phyloP scores from a whole-genome alignment of 1,140 invertebrate species.

The Trissolcus basalis region DNA sequence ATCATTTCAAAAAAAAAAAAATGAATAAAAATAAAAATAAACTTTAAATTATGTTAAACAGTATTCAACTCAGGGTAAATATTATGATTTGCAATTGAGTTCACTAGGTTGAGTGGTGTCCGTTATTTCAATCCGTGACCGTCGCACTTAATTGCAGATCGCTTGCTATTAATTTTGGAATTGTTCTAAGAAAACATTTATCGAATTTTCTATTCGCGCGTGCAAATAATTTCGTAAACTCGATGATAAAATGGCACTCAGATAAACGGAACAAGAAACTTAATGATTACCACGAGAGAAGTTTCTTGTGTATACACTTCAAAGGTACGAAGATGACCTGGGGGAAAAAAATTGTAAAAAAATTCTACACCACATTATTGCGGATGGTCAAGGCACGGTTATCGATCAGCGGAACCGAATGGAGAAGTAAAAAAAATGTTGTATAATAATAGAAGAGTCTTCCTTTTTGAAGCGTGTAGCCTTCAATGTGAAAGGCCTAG shows the following conservation, averaged over 20 bases:
- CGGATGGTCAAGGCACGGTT: conserved; percentile 10
- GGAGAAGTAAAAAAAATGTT: conserved; percentile 38
- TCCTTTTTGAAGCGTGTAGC: conserved; percentile 46
- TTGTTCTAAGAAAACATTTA: conserved; percentile 39
- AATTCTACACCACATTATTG: too few relatives aligned
- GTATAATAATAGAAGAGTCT: conserved; percentile 54
- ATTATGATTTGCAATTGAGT: conserved; percentile 30
- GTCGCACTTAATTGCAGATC: conserved; percentile 48
- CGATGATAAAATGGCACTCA: too few relatives aligned
- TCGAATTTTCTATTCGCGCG: conserved; percentile 19
- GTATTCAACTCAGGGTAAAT: too few relatives aligned
- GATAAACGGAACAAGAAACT: too few relatives aligned
- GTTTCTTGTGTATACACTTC: too few relatives aligned
- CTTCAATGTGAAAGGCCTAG: conserved; percentile 53
- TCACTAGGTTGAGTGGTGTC: conserved; percentile 49
- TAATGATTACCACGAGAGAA: too few relatives aligned
- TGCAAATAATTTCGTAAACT: conserved; percentile 15
- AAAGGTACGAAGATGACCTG: too few relatives aligned
- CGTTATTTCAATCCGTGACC: conserved; percentile 56
- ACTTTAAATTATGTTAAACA: too few relatives aligned
- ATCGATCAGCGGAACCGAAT: conserved; percentile 23
- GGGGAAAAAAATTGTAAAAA: too few relatives aligned
- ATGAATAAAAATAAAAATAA: too few relatives aligned
- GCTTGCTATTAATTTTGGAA: conserved; percentile 42
- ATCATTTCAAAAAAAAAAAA: too few relatives aligned